Evolutionary conservation across 2,888 invertebrate species (phyloP), one percentile per base, ranked within the genome.

Genomic region (Falcaria lacertinaria): DNA sequence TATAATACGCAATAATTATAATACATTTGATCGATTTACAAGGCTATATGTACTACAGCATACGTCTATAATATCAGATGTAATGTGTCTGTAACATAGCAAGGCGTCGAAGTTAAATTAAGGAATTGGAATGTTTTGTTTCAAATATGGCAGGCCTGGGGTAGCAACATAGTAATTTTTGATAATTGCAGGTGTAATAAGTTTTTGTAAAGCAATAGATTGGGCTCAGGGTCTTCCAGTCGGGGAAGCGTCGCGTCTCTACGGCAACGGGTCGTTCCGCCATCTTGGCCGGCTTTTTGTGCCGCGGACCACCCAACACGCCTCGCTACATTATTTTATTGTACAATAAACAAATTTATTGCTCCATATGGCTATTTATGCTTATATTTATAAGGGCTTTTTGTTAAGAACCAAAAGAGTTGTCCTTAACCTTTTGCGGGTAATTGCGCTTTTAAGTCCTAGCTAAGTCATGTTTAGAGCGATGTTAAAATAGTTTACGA

Each of bases 281-380:
- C 80, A 77, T 78, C 73, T 75, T 77, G 67, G 58, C 52, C 63
- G 58, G 73, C 72, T 79, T 80, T 82, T 82, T 81, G 78, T 80
- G 58, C 60, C 69, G 61, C 54, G 71, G 89, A 88, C 89, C 89
- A 88, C 89, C 89, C 89, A 89, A 64, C 76, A 74, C 74, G 86
- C 69, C 74, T 72, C 69, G 78, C 80, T 77, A 80, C 80, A 87
- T 88, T 86, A 88, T 87, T 88, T 89, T 89, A 88, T 88, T 87
- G 81, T 86, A 86, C 84, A 80, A 87, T 88, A 87, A 89, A 89
- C 81, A 85, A 85, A 88, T 89, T 89, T 88, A 88, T 87, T 85
- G 80, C 87, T 80, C 78, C 81, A 86, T 83, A 87, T 81, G 86
- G 77, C 76, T 87, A 80, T 87, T 84, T 85, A 80, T 84, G 79